phyloP scores from a whole-genome alignment of 2,888 invertebrate genomes.

The Hanleya hanleyi region DNA sequence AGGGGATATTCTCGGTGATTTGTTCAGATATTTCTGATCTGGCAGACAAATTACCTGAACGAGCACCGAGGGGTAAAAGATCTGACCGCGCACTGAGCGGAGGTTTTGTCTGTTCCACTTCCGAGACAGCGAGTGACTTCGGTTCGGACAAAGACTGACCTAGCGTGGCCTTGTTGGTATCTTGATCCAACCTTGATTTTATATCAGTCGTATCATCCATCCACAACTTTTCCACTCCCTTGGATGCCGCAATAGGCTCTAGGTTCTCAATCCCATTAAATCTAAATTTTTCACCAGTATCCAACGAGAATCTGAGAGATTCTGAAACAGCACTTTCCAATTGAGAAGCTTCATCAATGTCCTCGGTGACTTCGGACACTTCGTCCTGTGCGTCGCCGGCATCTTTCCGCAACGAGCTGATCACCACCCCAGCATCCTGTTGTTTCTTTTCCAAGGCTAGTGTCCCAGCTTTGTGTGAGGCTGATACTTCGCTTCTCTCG shows the following conservation, averaged over 20 bases:
- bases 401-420: constrained; percentile 28
- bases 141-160: too few species aligned
- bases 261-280: too few species aligned
- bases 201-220: too few species aligned
- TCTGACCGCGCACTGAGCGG: constrained; percentile 26
- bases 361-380: constrained; percentile 45
- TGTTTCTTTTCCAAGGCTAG: background rate
- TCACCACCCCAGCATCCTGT: background rate
- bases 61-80: constrained; percentile 28
- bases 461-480: constrained; percentile 30
- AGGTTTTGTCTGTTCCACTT: too few species aligned
- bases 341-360: constrained; percentile 27
- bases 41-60: constrained; percentile 24
- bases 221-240: too few species aligned
- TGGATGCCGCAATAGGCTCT: too few species aligned
- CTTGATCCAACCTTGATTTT: too few species aligned
- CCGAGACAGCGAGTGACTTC: too few species aligned
- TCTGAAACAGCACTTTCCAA: constrained; percentile 22
- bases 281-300: too few species aligned
- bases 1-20: constrained; percentile 44
- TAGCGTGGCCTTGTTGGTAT: too few species aligned
- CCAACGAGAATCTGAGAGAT: constrained; percentile 22
- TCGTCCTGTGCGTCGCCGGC: constrained; percentile 25
- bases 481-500: constrained; percentile 60
- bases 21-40: constrained; percentile 48